phyloP scores from a whole-genome alignment of 2,888 invertebrate genomes.

The Agonopterix heracliana region DNA sequence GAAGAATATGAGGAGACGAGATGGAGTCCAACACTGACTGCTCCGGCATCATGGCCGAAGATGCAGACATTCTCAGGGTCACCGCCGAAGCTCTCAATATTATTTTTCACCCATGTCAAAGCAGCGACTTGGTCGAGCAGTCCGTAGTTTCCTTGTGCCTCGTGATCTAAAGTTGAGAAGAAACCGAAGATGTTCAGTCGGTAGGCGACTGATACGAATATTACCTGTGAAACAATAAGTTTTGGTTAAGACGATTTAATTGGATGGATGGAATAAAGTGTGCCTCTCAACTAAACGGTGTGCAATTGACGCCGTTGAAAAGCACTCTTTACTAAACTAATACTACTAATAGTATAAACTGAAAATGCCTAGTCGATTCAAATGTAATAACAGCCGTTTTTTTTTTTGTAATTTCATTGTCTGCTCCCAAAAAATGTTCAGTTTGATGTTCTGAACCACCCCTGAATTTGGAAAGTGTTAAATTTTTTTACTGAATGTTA shows the following conservation, averaged over 20 bases:
- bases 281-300: neutral
- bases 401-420: too few species aligned
- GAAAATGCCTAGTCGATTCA: too few species aligned
- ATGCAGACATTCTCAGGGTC: constrained; percentile 84
- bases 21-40: constrained; percentile 86
- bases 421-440: too few species aligned
- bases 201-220: constrained; percentile 87
- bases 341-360: too few species aligned
- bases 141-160: constrained; percentile 87
- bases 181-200: constrained; percentile 90
- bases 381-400: too few species aligned
- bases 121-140: constrained; percentile 89
- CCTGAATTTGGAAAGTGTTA: too few species aligned
- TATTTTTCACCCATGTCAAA: constrained; percentile 85
- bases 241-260: neutral
- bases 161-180: constrained; percentile 85
- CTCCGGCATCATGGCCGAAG: constrained; percentile 88
- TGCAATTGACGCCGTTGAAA: neutral
- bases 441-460: too few species aligned
- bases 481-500: too few species aligned
- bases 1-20: constrained; percentile 80
- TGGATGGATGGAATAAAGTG: too few species aligned
- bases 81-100: constrained; percentile 85
- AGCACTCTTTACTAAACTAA: neutral
- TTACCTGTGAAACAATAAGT: constrained; percentile 64